Base-by-base conservation (phyloP, 2,113 vertebrate species). In the Dermatemys mawii region DNA sequence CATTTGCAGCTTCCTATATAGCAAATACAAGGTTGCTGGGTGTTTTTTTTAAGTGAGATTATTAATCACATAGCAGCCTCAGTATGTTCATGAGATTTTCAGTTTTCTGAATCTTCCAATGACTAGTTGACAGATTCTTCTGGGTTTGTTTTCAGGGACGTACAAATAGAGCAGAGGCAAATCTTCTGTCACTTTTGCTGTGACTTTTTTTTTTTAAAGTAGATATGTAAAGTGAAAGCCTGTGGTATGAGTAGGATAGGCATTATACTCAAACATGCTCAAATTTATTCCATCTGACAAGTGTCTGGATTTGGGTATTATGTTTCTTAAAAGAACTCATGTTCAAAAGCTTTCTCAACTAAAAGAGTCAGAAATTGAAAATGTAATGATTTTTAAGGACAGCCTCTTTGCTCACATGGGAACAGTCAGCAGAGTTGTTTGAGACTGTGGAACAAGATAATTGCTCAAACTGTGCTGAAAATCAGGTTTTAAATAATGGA, bases 261-360 rank as follows among this genome's bases (percentile, higher is more conserved):
- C 35, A 87, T 87, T 83, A 79, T 4, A 2, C 85, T 73, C 50
- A 79, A 38, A 89, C 41, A 46, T 4, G 6, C 73, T 92, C 49
- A 63, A 63, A 89, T 87, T 90, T 89, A 86, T 93, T 88, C 22
- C 16, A 51, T 50, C 11, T 93, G 63, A 93, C 32, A 87, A 82
- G 35, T 79, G 81, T 78, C 48, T 87, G 86, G 32, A 51, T 89
- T 85, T 83, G 16, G 11, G 9, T 86, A 60, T 87, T 80, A 90
- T 44, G 60, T 89, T 92, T 51, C 81, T 78, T 89, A 70, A 63
- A 22, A 82, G 10, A 93, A 88, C 1, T 81, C 24, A n/a, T 55
- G 19, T 79, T 90, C 27, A 76, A 35, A 94, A 79, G 14, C 67
- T 3, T 81, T 90, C 93, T 86, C 2, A 9, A 13, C 11, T 88